phyloP scores from a whole-genome alignment of 2,113 vertebrate species.

The Tauraco erythrolophus region DNA sequence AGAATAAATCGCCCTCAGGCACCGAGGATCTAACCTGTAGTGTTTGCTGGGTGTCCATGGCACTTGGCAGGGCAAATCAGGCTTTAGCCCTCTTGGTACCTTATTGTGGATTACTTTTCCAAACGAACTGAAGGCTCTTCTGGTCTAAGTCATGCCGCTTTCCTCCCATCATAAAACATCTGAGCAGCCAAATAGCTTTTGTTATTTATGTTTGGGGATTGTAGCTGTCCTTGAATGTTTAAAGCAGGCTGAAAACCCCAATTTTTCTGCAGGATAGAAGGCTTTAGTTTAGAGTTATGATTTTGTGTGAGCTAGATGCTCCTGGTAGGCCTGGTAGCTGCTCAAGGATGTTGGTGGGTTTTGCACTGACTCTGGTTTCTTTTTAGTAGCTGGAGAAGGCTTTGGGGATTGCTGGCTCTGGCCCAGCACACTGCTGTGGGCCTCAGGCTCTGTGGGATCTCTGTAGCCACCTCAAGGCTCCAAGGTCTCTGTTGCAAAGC shows the following conservation, averaged over 20 bases:
- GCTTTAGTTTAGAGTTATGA: neutral
- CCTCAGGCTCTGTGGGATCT: neutral
- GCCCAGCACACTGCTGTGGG: neutral
- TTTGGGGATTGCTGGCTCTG: neutral
- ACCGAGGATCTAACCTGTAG: neutral
- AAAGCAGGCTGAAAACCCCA: neutral
- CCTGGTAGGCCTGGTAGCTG: neutral
- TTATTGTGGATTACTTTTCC: neutral
- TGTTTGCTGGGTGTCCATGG: neutral
- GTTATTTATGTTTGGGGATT: neutral
- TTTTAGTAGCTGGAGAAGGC: neutral
- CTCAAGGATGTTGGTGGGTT: neutral
- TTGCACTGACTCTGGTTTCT: neutral
- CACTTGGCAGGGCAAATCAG: neutral
- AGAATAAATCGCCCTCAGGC: accelerated
- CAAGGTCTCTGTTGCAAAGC: neutral
- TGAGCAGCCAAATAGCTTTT: neutral
- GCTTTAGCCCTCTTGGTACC: neutral
- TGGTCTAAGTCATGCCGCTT: neutral
- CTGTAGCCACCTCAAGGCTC: neutral
- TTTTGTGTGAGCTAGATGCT: neutral
- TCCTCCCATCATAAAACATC: neutral
- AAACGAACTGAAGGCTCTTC: neutral
- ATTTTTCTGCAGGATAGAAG: neutral
- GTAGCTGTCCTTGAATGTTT: neutral